These are phyloP conservation scores for Eilema griseolum DNA, from an alignment of 2,888 invertebrate genomes.

Conservation along the genomic window DNA sequence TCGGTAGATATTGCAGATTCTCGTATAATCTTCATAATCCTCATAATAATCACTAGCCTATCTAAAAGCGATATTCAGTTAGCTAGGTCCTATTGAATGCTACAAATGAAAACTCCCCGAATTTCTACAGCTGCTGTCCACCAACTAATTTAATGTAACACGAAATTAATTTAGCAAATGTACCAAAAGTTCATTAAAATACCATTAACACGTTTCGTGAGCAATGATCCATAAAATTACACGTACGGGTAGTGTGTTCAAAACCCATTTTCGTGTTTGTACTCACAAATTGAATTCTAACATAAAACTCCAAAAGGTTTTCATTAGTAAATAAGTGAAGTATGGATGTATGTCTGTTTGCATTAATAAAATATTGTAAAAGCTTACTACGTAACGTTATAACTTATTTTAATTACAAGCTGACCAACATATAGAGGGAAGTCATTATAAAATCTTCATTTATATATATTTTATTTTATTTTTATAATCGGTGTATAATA, in stretches of 20 bases:
- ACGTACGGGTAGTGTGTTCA: slow-evolving; percentile 28
- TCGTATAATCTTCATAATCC: too few relatives aligned
- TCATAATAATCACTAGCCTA: not conserved
- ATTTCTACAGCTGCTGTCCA: slow-evolving; percentile 8
- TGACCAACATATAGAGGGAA: not conserved
- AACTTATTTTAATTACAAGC: not conserved
- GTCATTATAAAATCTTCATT: too few relatives aligned
- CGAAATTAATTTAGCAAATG: slow-evolving; percentile 42
- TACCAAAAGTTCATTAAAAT: slow-evolving; percentile 33
- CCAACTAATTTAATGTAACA: slow-evolving; percentile 28
- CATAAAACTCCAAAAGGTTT: slow-evolving; percentile 10
- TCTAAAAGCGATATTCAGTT: not conserved
- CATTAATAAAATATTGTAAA: slow-evolving; percentile 1
- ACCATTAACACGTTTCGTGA: slow-evolving; percentile 33
- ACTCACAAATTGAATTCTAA: slow-evolving; percentile 31
- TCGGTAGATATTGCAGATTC: not conserved
- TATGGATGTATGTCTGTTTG: not conserved
- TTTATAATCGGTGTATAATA: too few relatives aligned
- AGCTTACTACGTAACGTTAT: not conserved
- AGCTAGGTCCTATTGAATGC: not conserved
- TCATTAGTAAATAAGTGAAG: not conserved
- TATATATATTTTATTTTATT: too few relatives aligned
- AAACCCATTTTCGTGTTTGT: slow-evolving; percentile 33
- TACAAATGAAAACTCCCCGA: not conserved
- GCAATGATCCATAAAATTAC: slow-evolving; percentile 36